Conservation (phyloP, 2,888 invertebrate species). For the Hylaea fasciaria region DNA sequence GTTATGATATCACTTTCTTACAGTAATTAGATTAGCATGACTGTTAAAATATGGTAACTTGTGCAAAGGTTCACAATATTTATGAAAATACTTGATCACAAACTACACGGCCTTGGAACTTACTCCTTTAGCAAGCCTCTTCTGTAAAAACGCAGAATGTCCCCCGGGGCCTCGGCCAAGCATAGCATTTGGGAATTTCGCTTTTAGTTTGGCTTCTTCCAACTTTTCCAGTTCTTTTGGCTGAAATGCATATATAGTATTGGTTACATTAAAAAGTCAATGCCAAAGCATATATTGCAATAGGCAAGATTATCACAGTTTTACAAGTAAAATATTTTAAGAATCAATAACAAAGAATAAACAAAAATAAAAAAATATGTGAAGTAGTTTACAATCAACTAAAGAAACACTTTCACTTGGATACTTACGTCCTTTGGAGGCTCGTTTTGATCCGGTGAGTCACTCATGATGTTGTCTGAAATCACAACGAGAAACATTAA, state of each 20-base stretch:
- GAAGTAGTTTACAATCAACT: background rate
- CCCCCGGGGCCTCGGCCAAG: constrained; percentile 89
- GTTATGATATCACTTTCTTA: too few relatives aligned
- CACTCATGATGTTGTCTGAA: constrained; percentile 67
- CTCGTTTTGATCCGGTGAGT: constrained; percentile 74
- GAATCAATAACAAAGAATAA: too few relatives aligned
- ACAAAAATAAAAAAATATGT: too few relatives aligned
- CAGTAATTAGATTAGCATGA: too few relatives aligned
- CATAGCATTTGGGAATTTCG: constrained; percentile 92
- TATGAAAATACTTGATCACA: background rate
- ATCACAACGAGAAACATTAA: constrained; percentile 33
- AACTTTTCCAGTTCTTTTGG: constrained; percentile 92
- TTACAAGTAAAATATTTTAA: too few relatives aligned
- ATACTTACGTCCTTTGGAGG: constrained; percentile 77
- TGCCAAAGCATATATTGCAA: too few relatives aligned
- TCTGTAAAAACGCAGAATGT: constrained; percentile 96
- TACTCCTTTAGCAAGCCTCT: constrained; percentile 97
- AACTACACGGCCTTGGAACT: constrained; percentile 54
- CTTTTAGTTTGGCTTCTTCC: constrained; percentile 96
- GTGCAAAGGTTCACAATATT: too few relatives aligned
- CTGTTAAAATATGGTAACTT: too few relatives aligned
- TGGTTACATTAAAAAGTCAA: background rate
- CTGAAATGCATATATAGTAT: constrained; percentile 54
- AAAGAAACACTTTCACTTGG: background rate
- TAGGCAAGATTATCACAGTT: too few relatives aligned